phyloP scores from a whole-genome alignment of 2,113 vertebrate species.

The Crotalus horridus region DNA sequence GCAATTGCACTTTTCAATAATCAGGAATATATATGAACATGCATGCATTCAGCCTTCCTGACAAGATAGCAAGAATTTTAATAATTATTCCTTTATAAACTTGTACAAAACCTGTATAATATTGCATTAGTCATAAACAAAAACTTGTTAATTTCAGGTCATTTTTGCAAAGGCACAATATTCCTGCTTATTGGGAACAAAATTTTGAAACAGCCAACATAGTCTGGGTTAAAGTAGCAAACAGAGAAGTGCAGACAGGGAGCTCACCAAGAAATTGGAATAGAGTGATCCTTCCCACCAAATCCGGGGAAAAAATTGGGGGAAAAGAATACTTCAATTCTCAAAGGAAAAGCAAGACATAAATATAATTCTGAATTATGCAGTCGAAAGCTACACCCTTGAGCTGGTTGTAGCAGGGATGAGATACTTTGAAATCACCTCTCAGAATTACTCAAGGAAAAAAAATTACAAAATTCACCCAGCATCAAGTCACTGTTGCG shows the following conservation, averaged over 20 bases:
- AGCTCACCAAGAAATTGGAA: neutral
- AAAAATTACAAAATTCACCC: neutral
- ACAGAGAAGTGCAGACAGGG: neutral
- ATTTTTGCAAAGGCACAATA: neutral
- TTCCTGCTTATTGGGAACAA: neutral
- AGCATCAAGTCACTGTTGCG: neutral
- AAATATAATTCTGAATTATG: neutral
- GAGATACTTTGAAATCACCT: neutral
- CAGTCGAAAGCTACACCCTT: neutral
- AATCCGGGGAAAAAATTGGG: neutral
- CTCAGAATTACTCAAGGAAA: neutral
- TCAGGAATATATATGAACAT: neutral
- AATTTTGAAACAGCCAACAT: neutral
- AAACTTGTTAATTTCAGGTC: neutral
- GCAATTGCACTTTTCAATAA: neutral
- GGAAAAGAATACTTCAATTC: neutral
- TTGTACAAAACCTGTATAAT: neutral
- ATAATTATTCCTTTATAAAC: neutral
- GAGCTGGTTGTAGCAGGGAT: neutral
- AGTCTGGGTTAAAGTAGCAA: neutral
- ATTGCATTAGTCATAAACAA: neutral
- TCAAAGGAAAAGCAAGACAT: neutral
- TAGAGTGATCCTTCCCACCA: rapidly evolving
- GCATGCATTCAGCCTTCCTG: neutral
- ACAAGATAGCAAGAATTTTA: neutral